Evolutionary conservation across 2,113 vertebrate genomes (phyloP).

Genomic region (Balaeniceps rex): DNA sequence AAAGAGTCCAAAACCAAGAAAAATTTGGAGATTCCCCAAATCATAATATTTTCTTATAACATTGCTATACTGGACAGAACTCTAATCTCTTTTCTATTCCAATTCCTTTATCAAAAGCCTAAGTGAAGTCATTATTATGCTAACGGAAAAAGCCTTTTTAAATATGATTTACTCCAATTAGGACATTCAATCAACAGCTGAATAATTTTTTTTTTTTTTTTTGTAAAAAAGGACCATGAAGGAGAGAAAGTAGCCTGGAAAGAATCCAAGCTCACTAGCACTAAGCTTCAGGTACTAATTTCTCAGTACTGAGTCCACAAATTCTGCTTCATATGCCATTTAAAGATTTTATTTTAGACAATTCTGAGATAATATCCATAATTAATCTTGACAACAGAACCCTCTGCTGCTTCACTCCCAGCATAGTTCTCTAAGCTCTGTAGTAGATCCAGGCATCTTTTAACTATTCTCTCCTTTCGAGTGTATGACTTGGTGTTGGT

Average conservation of each 20-base stretch:
- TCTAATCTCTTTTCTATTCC: background rate
- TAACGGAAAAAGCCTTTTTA: background rate
- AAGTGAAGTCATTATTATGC: background rate
- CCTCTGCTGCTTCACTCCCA: background rate
- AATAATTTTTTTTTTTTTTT: background rate
- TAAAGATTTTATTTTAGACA: background rate
- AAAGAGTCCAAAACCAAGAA: background rate
- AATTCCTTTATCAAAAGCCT: background rate
- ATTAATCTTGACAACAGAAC: background rate
- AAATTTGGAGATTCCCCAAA: background rate
- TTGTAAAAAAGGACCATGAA: background rate
- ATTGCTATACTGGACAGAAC: background rate
- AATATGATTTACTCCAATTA: background rate
- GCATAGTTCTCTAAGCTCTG: background rate
- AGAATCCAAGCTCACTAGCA: background rate
- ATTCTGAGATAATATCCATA: background rate
- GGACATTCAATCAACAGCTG: background rate
- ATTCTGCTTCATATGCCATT: background rate
- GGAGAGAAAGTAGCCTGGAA: background rate
- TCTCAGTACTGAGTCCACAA: background rate
- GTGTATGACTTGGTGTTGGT: rapidly evolving
- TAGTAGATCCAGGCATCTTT: background rate
- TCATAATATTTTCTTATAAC: background rate
- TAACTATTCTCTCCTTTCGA: background rate
- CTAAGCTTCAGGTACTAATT: background rate